phyloP scores from a whole-genome alignment of 2,888 invertebrate species.

The Marasmarcha lunaedactyla region DNA sequence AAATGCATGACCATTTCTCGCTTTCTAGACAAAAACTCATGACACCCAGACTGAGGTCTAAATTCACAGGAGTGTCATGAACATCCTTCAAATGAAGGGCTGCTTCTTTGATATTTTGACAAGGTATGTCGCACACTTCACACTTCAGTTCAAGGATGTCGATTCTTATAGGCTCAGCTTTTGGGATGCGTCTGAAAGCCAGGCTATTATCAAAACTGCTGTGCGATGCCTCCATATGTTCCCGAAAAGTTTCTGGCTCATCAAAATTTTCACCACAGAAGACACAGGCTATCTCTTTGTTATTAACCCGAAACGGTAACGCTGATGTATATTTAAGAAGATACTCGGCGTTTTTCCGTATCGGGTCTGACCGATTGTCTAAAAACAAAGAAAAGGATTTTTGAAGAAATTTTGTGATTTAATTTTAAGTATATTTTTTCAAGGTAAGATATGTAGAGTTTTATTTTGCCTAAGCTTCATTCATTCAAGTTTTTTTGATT shows the following conservation, averaged over 20 bases:
- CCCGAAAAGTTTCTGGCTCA: not conserved
- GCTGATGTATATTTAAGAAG: constrained; percentile 20
- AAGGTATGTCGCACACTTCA: constrained; percentile 8
- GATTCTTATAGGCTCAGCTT: constrained; percentile 6
- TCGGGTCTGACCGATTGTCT: constrained; percentile 5
- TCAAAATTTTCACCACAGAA: not conserved
- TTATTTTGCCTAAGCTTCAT: no score
- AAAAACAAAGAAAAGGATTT: constrained; percentile 14
- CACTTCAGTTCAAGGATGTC: constrained; percentile 16
- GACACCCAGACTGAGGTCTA: constrained; percentile 8
- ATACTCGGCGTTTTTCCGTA: constrained; percentile 18
- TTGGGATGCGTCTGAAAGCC: no score
- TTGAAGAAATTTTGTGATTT: not conserved
- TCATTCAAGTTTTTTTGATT: no score
- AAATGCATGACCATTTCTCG: constrained; percentile 11
- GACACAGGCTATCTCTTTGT: not conserved
- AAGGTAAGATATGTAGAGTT: not conserved
- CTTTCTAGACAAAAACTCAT: constrained; percentile 14
- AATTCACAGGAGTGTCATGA: constrained; percentile 12
- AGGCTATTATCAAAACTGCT: not conserved
- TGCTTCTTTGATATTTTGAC: constrained; percentile 9
- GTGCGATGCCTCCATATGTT: not conserved
- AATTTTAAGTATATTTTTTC: not conserved
- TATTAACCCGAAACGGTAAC: constrained; percentile 11
- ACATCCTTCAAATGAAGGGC: constrained; percentile 14